Evolutionary conservation across 2,113 vertebrate genomes (phyloP).

Genomic region (Forbesichthys agassizii): DNA sequence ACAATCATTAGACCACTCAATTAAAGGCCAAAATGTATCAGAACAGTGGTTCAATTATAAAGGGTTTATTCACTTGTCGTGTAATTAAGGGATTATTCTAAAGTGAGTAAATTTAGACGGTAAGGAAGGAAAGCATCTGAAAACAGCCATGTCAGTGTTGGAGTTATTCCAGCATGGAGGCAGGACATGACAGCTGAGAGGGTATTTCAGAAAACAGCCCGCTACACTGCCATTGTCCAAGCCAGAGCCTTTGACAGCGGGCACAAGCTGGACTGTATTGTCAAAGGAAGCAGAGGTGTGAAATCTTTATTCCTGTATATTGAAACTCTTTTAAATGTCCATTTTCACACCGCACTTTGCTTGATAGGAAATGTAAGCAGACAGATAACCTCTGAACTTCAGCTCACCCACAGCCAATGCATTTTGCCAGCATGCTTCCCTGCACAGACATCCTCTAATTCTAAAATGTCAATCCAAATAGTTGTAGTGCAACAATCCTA

Average conservation of each 20-base stretch:
- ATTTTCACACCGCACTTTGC: constrained; percentile 25
- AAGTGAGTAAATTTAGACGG: constrained; percentile 49
- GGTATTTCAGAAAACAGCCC: constrained; percentile 50
- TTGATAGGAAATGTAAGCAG: constrained; percentile 36
- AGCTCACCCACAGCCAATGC: constrained; percentile 89
- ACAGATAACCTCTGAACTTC: constrained; percentile 76
- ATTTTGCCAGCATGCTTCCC: constrained; percentile 86
- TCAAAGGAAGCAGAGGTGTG: constrained; percentile 36
- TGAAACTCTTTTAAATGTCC: constrained; percentile 22
- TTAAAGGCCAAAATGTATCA: constrained; percentile 62
- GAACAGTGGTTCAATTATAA: constrained; percentile 51
- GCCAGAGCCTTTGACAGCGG: constrained; percentile 40
- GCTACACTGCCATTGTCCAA: constrained; percentile 42
- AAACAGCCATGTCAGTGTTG: constrained; percentile 49
- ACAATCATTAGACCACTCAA: constrained; percentile 56
- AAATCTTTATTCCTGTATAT: constrained; percentile 21
- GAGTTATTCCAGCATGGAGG: constrained; percentile 56
- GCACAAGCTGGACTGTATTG: constrained; percentile 42
- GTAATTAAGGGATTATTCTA: constrained; percentile 46
- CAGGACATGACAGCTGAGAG: constrained; percentile 49
- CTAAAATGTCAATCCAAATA: constrained; percentile 51
- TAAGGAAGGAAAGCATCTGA: constrained; percentile 54
- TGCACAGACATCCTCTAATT: constrained; percentile 57
- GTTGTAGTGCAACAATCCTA: constrained; percentile 6
- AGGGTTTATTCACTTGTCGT: constrained; percentile 40